These are phyloP conservation scores for Lutjanus erythropterus DNA, from an alignment of 2,113 vertebrate genomes.

Conservation along the genomic window DNA sequence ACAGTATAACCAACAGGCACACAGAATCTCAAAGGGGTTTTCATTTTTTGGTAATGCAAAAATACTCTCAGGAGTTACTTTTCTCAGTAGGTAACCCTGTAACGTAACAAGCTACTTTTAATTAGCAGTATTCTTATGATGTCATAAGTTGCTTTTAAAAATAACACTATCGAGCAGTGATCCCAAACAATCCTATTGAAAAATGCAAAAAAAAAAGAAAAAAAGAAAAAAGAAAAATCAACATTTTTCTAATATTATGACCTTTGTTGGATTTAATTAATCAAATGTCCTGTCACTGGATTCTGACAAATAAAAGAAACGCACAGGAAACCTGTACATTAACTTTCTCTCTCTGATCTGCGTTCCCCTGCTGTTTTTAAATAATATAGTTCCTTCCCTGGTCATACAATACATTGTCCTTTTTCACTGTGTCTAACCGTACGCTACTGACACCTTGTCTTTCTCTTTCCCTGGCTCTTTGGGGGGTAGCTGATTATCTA, in stretches of 20 bases:
- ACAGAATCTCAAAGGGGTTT: no score
- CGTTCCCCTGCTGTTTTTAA: constrained; percentile 25
- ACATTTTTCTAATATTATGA: constrained; percentile 12
- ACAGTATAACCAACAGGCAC: no score
- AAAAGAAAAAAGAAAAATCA: background rate
- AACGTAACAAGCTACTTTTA: no score
- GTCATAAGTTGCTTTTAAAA: no score
- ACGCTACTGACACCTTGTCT: constrained; percentile 29
- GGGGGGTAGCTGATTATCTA: constrained; percentile 54
- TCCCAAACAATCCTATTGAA: background rate
- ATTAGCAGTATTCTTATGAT: no score
- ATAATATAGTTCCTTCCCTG: constrained; percentile 13
- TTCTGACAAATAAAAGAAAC: constrained; percentile 27
- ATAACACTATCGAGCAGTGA: no score
- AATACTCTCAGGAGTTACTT: no score
- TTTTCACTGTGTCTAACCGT: constrained; percentile 8
- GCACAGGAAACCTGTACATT: background rate
- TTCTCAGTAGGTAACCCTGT: no score
- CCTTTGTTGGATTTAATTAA: constrained; percentile 22
- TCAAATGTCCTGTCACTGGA: background rate
- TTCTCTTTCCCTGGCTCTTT: constrained; percentile 43
- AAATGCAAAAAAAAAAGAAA: background rate
- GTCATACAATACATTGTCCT: constrained; percentile 5
- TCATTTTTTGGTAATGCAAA: no score
- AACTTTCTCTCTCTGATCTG: background rate